Percentiles rank a stretch among this genome's conserved stretches.
Conservation (phyloP, 2,797 vertebrate species). For the Oryzias dopingdopingensis region DNA sequence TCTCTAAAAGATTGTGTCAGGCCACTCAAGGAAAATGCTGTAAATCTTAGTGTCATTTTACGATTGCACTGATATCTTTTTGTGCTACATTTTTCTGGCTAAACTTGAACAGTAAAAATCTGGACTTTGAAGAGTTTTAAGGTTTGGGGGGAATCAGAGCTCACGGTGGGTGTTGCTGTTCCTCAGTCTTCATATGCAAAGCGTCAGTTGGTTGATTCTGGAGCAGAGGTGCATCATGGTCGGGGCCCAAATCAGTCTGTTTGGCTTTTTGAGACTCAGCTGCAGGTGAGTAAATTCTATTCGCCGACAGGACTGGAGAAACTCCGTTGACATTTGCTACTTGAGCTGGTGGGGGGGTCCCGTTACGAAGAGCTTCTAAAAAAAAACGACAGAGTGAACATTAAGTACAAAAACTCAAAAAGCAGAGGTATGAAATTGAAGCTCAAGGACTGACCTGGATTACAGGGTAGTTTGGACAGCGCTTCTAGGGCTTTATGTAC, state of each 20-base stretch:
- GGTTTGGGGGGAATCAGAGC: slow-evolving; percentile 10
- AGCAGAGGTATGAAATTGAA: background rate
- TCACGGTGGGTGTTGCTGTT: slow-evolving; percentile 33
- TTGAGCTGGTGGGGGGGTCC: slow-evolving; percentile 12
- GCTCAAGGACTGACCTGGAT: slow-evolving; percentile 43
- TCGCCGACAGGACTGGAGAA: slow-evolving; percentile 56
- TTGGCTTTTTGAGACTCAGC: slow-evolving; percentile 13
- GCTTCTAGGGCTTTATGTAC: slow-evolving; percentile 68
- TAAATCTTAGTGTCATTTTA: too few species aligned
- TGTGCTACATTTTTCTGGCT: background rate
- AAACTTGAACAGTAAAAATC: background rate
- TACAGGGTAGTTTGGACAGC: slow-evolving; percentile 58
- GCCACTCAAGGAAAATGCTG: too few species aligned
- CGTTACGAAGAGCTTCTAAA: slow-evolving; percentile 23
- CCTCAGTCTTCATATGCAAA: slow-evolving; percentile 9
- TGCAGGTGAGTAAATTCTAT: background rate
- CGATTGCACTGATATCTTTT: too few species aligned
- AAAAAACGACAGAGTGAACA: slow-evolving; percentile 3
- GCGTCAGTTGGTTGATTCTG: slow-evolving; percentile 14
- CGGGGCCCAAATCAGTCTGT: slow-evolving; percentile 2
- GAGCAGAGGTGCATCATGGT: slow-evolving; percentile 23
- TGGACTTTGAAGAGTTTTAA: background rate
- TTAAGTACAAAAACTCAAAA: too few species aligned
- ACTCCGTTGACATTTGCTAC: slow-evolving; percentile 36
- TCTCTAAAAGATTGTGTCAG: too few species aligned